These are phyloP conservation scores for Vultur gryphus DNA, from an alignment of 2,797 vertebrate species.

Conservation along the genomic window DNA sequence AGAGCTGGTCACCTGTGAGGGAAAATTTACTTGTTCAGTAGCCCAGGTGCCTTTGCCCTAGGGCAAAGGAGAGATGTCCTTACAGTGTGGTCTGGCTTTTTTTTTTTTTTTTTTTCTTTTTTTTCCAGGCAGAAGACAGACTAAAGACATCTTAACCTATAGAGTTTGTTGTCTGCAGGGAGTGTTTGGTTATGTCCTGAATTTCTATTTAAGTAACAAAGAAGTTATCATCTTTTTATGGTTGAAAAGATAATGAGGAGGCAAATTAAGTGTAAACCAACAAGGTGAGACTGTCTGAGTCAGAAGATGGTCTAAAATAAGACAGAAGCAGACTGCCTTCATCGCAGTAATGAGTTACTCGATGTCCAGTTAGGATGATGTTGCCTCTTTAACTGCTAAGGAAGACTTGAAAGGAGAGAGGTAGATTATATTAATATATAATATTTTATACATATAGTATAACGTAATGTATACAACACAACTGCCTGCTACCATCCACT, in stretches of 20 bases:
- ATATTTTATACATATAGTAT: neutral
- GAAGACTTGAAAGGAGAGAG: neutral
- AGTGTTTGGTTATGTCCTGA: neutral
- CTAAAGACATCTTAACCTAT: neutral
- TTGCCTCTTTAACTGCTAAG: neutral
- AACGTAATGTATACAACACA: neutral
- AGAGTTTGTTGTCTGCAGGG: neutral
- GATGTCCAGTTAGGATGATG: neutral
- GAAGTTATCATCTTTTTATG: neutral
- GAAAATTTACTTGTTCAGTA: neutral
- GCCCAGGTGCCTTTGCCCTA: neutral
- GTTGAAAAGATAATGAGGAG: neutral
- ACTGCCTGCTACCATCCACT: neutral
- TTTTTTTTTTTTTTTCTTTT: neutral
- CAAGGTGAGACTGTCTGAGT: neutral
- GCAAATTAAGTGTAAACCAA: slow-evolving; percentile 16
- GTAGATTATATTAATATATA: neutral
- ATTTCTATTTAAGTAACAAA: neutral
- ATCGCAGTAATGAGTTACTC: neutral
- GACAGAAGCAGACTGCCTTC: neutral
- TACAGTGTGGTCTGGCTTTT: neutral
- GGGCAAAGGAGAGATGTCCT: neutral
- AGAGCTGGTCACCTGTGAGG: neutral
- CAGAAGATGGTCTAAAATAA: neutral
- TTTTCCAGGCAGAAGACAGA: neutral